phyloP scores from a whole-genome alignment of 2,113 vertebrate genomes.

The Podarcis raffonei region DNA sequence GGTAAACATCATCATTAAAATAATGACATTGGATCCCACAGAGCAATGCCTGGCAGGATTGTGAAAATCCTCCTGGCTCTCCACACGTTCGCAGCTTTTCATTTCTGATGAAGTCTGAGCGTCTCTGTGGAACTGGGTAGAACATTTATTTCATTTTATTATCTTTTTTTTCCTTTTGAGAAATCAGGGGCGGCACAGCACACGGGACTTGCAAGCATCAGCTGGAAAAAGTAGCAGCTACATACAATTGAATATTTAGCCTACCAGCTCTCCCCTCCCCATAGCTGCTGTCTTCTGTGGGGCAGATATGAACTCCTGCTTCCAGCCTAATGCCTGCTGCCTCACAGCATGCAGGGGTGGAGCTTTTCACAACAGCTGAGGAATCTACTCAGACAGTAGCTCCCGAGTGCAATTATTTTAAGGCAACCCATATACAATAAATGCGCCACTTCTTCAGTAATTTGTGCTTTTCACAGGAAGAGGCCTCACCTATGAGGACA shows the following conservation, averaged over 20 bases:
- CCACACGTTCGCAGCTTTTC: not conserved
- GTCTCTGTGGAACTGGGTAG: not conserved
- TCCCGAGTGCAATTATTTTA: slow-evolving; percentile 2
- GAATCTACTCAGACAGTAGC: not conserved
- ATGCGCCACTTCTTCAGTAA: not conserved
- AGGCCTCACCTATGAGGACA: not conserved
- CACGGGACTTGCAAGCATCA: not conserved
- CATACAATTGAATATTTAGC: not conserved
- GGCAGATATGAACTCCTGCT: not conserved
- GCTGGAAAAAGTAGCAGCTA: not conserved
- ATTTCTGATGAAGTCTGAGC: not conserved
- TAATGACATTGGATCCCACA: slow-evolving; percentile 20
- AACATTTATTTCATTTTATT: not conserved
- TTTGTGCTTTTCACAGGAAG: not conserved
- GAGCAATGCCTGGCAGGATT: slow-evolving; percentile 11
- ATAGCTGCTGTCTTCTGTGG: not conserved
- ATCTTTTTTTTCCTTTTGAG: not conserved
- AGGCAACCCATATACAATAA: not conserved
- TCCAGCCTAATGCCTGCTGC: not conserved
- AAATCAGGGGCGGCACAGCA: not conserved
- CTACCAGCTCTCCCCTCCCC: not conserved
- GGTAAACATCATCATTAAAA: slow-evolving; percentile 26
- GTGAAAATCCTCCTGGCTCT: not conserved
- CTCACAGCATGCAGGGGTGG: not conserved
- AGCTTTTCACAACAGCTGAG: not conserved